Evolutionary conservation across 2,888 invertebrate genomes (phyloP), one percentile per base, ranked within the genome.

Genomic region (Panzeria rudis): DNA sequence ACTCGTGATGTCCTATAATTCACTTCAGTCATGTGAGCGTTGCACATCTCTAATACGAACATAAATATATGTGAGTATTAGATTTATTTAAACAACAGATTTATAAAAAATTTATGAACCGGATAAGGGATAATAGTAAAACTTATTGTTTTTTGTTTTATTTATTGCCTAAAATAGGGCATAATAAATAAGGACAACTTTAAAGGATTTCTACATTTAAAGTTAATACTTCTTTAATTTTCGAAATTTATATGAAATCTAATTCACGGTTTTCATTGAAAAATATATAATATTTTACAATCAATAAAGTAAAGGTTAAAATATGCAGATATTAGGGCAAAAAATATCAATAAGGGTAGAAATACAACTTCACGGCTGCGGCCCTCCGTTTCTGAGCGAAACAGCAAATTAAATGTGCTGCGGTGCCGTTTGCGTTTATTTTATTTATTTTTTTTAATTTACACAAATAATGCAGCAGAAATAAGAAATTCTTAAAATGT

Each of bases 81-180:
- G 11, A 50, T 56, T 32, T 56, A 17, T 5, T 13, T 11, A 68
- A 17, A 50, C 32, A 56, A 66, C 29, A 66, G 56, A 66, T 56
- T 66, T 54, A 25, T 44, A 29, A 6, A 44, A 20, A 66, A 15
- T 76, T 56, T 56, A 76, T 66, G 44, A 44, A 56, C 56, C 76
- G 25, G 15, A 56, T 66, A 56, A 76, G 11, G 38, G 38, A 38
- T 38, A 13, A 66, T 56, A 66, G 56, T 35, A 66, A 41, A 35
- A 54, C 11, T 17, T 2, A 41, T 25, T 25, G 7, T 23, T 13
- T 38, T 38, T 38, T 62, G 15, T 44, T 15, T n/a, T n/a, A 11
- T 44, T 44, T 44, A 44, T n/a, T n/a, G 4, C 44, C 11, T 44
- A 3, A n/a, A 44, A 15, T 3, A 44, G n/a, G n/a, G 3, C 15